phyloP scores from a whole-genome alignment of 1,140 invertebrate genomes.

The Teleogryllus occipitalis region DNA sequence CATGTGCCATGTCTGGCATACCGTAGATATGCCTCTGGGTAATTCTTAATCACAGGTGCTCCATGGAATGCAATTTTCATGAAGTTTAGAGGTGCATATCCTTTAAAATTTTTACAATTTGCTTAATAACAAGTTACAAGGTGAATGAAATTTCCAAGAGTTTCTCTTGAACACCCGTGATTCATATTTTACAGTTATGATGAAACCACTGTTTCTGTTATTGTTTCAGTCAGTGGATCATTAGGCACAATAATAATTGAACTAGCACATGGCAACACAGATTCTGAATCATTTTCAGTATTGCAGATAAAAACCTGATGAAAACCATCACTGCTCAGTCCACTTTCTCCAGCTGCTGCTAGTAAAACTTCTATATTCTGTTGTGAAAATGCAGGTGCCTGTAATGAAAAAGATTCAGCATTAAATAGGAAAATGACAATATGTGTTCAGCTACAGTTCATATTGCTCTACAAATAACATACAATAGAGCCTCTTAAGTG shows the following conservation, averaged over 20 bases:
- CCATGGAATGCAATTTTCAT: too few relatives aligned
- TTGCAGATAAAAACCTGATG: background rate
- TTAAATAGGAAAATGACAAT: background rate
- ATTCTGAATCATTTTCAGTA: background rate
- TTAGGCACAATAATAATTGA: constrained; percentile 11
- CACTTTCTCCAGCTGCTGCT: background rate
- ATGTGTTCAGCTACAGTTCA: too few relatives aligned
- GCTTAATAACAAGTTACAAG: too few relatives aligned
- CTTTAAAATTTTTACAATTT: too few relatives aligned
- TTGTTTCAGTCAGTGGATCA: background rate
- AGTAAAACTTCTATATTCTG: background rate
- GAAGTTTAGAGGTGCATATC: too few relatives aligned
- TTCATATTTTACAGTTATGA: background rate
- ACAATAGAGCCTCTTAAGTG: too few relatives aligned
- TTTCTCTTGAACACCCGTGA: background rate
- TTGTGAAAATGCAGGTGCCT: background rate
- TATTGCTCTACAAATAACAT: too few relatives aligned
- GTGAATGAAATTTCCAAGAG: background rate
- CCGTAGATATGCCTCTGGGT: too few relatives aligned
- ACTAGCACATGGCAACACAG: background rate
- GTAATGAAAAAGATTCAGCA: background rate
- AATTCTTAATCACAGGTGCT: too few relatives aligned
- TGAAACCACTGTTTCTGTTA: constrained; percentile 10
- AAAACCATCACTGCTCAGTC: background rate
- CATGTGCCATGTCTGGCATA: too few relatives aligned